These are phyloP conservation scores for Erannis defoliaria DNA, from an alignment of 2,888 invertebrate species.

Conservation along the genomic window DNA sequence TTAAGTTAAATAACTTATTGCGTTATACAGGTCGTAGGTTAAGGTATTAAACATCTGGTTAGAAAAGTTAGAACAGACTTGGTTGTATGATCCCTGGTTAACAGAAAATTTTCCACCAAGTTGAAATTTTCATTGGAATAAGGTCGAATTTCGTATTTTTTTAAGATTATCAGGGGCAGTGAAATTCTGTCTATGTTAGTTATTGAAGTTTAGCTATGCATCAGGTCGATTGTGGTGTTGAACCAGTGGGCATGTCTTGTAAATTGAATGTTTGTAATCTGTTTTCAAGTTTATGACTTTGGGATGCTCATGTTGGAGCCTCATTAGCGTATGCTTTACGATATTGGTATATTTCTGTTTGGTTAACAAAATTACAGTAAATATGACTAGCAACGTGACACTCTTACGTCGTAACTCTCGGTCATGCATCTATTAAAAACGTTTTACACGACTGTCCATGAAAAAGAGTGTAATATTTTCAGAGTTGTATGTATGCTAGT, in stretches of 20 bases:
- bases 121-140: neutral
- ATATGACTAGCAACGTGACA: neutral
- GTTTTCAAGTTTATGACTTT: conserved; percentile 14
- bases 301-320: conserved; percentile 2
- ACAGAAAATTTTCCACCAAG: neutral
- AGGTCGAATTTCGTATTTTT: conserved; percentile 1
- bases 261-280: conserved; percentile 27
- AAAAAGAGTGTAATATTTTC: no score
- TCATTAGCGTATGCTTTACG: conserved; percentile 16
- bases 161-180: conserved; percentile 6
- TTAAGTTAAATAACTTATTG: conserved; percentile 37
- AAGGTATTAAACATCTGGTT: conserved; percentile 38
- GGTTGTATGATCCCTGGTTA: conserved; percentile 19
- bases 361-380: conserved; percentile 18
- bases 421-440: no score
- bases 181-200: conserved; percentile 12
- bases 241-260: conserved; percentile 10
- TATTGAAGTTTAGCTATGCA: conserved; percentile 23
- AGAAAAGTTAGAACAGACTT: conserved; percentile 32
- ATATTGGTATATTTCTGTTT: conserved; percentile 13
- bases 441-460: no score
- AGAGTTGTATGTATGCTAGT: no score
- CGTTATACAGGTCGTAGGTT: conserved; percentile 33
- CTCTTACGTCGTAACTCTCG: no score
- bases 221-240: conserved; percentile 14